Percentiles rank a stretch among this genome's conserved stretches.
These are phyloP conservation scores for Drosophila tripunctata DNA, from an alignment of 2,888 invertebrate genomes.

Conservation along the genomic window DNA sequence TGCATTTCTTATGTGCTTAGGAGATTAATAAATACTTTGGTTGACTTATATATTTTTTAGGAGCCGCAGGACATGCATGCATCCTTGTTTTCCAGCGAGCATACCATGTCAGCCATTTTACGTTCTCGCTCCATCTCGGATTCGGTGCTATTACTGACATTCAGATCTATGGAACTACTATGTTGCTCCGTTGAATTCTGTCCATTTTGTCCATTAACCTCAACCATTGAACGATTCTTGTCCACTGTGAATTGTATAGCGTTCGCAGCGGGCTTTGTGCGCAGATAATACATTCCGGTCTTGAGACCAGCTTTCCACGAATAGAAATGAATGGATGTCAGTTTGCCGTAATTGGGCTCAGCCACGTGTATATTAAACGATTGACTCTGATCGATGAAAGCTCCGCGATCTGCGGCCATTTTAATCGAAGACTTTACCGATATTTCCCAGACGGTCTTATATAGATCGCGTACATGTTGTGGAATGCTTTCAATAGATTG, in stretches of 20 bases:
- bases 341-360: slow-evolving; percentile 95
- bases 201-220: slow-evolving; percentile 49
- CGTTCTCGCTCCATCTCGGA: slow-evolving; percentile 77
- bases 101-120: slow-evolving; percentile 91
- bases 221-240: slow-evolving; percentile 87
- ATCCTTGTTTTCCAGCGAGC: slow-evolving; percentile 94
- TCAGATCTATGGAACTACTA: slow-evolving; percentile 11
- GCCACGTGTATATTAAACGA: slow-evolving; percentile 99
- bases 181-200: slow-evolving; percentile 22
- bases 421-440: slow-evolving; percentile 95
- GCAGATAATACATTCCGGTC: slow-evolving; percentile 99
- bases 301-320: slow-evolving; percentile 98
- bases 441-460: slow-evolving; percentile 99
- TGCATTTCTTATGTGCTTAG: background rate
- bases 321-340: slow-evolving; percentile 99
- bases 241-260: slow-evolving; percentile 99
- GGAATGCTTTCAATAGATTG: slow-evolving; percentile 95
- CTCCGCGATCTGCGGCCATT: slow-evolving; percentile 99
- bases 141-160: background rate
- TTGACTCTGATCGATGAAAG: slow-evolving; percentile 99
- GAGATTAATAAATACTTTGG: background rate
- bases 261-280: slow-evolving; percentile 97
- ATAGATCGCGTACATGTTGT: slow-evolving; percentile 92
- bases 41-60: slow-evolving; percentile 83
- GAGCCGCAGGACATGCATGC: slow-evolving; percentile 95